Base-by-base conservation (phyloP, 1,140 invertebrate genomes). In the Nautilus pompilius region DNA sequence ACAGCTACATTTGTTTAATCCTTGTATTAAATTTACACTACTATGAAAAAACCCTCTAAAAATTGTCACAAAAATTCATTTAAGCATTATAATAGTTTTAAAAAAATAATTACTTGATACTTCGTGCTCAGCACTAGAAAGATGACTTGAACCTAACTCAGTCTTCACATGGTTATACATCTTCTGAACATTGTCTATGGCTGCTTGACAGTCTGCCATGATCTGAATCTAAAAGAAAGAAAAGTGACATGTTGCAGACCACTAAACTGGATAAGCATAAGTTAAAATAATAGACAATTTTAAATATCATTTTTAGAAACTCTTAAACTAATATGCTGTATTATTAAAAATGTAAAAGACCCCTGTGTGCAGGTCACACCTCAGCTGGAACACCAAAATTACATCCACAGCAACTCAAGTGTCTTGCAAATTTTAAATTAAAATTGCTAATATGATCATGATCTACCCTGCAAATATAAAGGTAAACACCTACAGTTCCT, bases 131-230 rank as follows among this genome's bases (percentile, higher is more conserved):
- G 87, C 87, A 3, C 88, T 88, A 66, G 89, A 86, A 58, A 91
- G 87, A 55, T 85, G 82, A 4, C 84, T 87, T 24, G 89, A 86
- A 55, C 89, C 87, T 68, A 88, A 90, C 75, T 93, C 90, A 36
- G 88, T 88, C 4, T 91, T 79, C 2, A 94, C 82, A 8, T 93
- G 73, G 45, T 87, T 85, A 59, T 90, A 89, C 17, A 95, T 83
- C 84, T 93, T 90, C 72, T 88, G 89, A 0, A 93, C 87, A 20
- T 93, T 78, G 80, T 94, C 92, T 41, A 91, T 84, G 15, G 87
- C 88, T 1, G 88, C 89, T 71, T 91, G 87, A 74, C 89, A 90
- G 56, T 87, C 87, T 62, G 87, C 87, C 26, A 90, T 84, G 62
- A 87, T 76, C 80, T 90, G 90, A 30, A 87, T 86, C 86, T 88